These are phyloP conservation scores for Muricea muricata DNA, from an alignment of 92 coral and sea anemone genomes.

Conservation along the genomic window DNA sequence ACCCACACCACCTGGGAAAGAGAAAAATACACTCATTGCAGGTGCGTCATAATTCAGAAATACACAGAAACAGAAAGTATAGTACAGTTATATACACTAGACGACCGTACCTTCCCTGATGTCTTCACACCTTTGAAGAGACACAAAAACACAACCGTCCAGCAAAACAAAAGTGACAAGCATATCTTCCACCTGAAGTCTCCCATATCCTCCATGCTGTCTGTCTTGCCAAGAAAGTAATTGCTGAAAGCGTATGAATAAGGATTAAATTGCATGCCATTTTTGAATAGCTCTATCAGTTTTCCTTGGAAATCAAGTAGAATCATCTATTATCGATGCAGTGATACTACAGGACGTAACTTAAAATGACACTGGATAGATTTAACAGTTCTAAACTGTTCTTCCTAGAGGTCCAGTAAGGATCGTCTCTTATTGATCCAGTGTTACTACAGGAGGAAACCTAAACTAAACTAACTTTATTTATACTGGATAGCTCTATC, in stretches of 20 bases:
- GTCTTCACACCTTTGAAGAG: conserved; percentile 93
- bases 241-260: too few species aligned
- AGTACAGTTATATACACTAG: too few species aligned
- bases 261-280: too few species aligned
- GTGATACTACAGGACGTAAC: too few species aligned
- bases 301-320: too few species aligned
- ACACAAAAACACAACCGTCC: conserved; percentile 91
- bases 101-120: conserved; percentile 90
- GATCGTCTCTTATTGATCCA: neutral
- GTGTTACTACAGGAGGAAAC: too few species aligned
- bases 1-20: conserved; percentile 84
- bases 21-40: too few species aligned
- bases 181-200: conserved; percentile 87
- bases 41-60: too few species aligned
- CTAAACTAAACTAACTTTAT: too few species aligned
- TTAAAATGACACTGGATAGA: neutral
- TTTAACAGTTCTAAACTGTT: neutral
- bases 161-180: conserved; percentile 77
- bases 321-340: neutral
- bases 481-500: too few species aligned
- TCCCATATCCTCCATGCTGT: conserved; percentile 78
- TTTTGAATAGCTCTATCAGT: too few species aligned
- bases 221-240: conserved; percentile 77
- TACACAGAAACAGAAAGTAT: too few species aligned
- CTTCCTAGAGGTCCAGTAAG: neutral